Evolutionary conservation across 1,140 invertebrate genomes (phyloP).

Genomic region (Hydropsyche tenuis): DNA sequence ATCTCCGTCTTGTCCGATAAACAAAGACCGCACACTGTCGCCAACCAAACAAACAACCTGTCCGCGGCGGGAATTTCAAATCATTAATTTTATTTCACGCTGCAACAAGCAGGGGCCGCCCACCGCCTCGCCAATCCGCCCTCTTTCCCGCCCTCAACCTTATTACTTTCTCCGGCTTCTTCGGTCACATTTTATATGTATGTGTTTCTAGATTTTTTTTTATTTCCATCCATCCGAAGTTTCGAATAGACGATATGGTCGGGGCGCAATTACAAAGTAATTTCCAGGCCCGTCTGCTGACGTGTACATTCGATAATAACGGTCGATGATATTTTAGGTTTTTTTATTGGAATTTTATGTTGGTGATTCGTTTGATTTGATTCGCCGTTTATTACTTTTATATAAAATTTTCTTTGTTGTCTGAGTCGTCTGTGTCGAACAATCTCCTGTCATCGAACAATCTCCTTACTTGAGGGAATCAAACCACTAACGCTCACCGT

Average conservation of each 20-base stretch:
- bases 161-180: constrained; percentile 38
- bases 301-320: no score
- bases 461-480: constrained; percentile 10
- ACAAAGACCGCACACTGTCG: constrained; percentile 44
- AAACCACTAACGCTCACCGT: constrained; percentile 18
- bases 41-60: constrained; percentile 49
- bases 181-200: neutral
- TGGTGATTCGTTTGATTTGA: no score
- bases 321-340: no score
- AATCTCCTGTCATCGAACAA: constrained; percentile 11
- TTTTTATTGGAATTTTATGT: no score
- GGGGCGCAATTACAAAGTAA: constrained; percentile 47
- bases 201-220: no score
- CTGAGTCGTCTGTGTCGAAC: neutral
- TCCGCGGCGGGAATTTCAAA: constrained; percentile 46
- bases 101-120: constrained; percentile 36
- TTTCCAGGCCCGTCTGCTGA: constrained; percentile 38
- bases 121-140: constrained; percentile 16
- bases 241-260: constrained; percentile 47
- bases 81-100: constrained; percentile 50
- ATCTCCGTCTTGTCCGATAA: constrained; percentile 37
- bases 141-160: constrained; percentile 25
- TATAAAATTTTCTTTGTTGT: constrained; percentile 21
- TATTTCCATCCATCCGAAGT: constrained; percentile 2
- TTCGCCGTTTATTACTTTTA: neutral